Conservation (phyloP, 2,797 vertebrate species). For the Characodon lateralis region DNA sequence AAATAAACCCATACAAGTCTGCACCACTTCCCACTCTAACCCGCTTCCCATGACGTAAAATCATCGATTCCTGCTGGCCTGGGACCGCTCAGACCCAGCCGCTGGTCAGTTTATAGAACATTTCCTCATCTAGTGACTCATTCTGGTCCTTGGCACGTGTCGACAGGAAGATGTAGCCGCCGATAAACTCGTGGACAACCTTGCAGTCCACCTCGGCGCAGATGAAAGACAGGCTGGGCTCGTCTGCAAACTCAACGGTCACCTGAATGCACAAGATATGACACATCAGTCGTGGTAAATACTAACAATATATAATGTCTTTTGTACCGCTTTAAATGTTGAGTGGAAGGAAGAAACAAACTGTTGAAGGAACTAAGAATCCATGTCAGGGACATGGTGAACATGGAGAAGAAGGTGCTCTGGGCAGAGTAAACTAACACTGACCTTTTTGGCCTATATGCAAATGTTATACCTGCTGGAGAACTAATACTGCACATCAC, state of each 20-base stretch:
- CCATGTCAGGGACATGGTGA: neutral
- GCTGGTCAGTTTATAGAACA: slow-evolving; percentile 99
- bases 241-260: slow-evolving; percentile 96
- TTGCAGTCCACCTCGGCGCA: slow-evolving; percentile 98
- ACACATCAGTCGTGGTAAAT: neutral
- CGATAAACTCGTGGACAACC: slow-evolving; percentile 98
- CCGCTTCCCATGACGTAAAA: slow-evolving; percentile 53
- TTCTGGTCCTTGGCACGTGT: slow-evolving; percentile 98
- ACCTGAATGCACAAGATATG: slow-evolving; percentile 78
- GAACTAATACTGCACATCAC: no score
- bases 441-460: no score
- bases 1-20: slow-evolving; percentile 56
- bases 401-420: neutral
- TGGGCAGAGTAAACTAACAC: neutral
- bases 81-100: slow-evolving; percentile 91
- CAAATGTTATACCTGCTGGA: no score
- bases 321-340: neutral
- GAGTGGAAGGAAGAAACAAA: no score
- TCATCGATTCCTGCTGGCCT: slow-evolving; percentile 14
- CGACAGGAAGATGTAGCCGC: slow-evolving; percentile 97
- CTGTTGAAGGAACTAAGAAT: neutral
- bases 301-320: neutral
- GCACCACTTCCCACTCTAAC: slow-evolving; percentile 12
- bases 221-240: slow-evolving; percentile 92
- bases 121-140: slow-evolving; percentile 97